phyloP scores from a whole-genome alignment of 53 echinoderm and acorn worm species.

The Stichopus horrens region DNA sequence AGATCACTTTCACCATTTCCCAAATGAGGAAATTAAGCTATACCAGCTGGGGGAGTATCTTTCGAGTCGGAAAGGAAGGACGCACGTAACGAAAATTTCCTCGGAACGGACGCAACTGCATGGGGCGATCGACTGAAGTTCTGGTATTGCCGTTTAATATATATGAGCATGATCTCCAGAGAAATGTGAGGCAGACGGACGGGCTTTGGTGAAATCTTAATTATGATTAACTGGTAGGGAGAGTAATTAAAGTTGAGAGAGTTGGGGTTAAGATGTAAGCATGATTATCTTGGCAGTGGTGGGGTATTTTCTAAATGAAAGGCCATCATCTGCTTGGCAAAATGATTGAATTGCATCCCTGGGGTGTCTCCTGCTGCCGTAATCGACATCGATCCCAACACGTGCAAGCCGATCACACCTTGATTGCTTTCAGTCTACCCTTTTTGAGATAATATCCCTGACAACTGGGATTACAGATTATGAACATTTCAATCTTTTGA shows the following conservation, averaged over 20 bases:
- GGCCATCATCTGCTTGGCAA: background rate
- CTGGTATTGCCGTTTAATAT: background rate
- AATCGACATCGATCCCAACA: background rate
- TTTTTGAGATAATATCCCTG: background rate
- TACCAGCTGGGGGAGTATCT: background rate
- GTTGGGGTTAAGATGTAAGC: background rate
- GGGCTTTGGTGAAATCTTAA: background rate
- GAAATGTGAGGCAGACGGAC: background rate
- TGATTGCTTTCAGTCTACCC: background rate
- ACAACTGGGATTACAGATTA: background rate
- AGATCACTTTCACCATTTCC: background rate
- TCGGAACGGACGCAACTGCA: too few species aligned
- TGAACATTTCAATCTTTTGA: background rate
- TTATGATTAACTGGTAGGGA: background rate
- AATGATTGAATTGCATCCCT: background rate
- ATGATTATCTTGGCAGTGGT: background rate
- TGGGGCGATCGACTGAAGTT: background rate
- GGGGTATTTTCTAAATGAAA: background rate
- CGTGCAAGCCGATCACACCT: background rate
- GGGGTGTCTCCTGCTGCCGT: background rate
- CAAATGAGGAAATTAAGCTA: background rate
- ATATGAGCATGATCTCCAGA: background rate
- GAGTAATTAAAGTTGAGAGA: background rate
- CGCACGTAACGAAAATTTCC: background rate
- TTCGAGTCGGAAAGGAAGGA: background rate